These are phyloP conservation scores for Argopecten irradians DNA, from an alignment of 1,140 invertebrate species.

Conservation along the genomic window DNA sequence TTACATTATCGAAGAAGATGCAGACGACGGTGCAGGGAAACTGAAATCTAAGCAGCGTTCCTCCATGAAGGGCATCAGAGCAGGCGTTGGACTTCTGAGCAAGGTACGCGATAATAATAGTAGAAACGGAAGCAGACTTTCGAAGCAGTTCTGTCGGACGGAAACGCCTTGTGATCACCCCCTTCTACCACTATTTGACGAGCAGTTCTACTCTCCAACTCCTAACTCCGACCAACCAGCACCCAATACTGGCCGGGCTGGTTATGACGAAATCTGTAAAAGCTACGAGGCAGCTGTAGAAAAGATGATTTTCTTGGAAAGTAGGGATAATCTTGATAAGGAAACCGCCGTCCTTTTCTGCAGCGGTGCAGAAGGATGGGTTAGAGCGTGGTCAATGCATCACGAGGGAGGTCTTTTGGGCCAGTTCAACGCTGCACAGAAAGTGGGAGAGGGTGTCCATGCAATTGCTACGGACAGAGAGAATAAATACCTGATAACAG, in stretches of 20 bases:
- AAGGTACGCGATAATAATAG: constrained; percentile 13
- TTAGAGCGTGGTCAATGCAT: constrained; percentile 74
- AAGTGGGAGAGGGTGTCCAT: constrained; percentile 66
- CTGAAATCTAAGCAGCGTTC: not conserved
- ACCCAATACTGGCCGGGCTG: constrained; percentile 42
- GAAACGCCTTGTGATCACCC: constrained; percentile 40
- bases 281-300: constrained; percentile 72
- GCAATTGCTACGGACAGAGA: constrained; percentile 64
- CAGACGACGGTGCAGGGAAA: not conserved
- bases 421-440: constrained; percentile 78
- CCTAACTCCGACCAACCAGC: not conserved
- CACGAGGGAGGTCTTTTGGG: constrained; percentile 67
- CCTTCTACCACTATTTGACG: constrained; percentile 32
- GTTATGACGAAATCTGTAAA: constrained; percentile 74
- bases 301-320: constrained; percentile 70
- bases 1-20: not conserved
- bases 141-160: constrained; percentile 24
- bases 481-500: constrained; percentile 70
- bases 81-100: constrained; percentile 31
- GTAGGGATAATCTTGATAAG: constrained; percentile 59
- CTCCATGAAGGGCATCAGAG: constrained; percentile 28
- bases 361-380: constrained; percentile 73
- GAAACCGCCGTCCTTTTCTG: constrained; percentile 69
- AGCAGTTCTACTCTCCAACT: not conserved
- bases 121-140: not conserved